Evolutionary conservation across 2,797 vertebrate species (phyloP), one percentile per base, ranked within the genome.

Genomic region (Carduelis carduelis): DNA sequence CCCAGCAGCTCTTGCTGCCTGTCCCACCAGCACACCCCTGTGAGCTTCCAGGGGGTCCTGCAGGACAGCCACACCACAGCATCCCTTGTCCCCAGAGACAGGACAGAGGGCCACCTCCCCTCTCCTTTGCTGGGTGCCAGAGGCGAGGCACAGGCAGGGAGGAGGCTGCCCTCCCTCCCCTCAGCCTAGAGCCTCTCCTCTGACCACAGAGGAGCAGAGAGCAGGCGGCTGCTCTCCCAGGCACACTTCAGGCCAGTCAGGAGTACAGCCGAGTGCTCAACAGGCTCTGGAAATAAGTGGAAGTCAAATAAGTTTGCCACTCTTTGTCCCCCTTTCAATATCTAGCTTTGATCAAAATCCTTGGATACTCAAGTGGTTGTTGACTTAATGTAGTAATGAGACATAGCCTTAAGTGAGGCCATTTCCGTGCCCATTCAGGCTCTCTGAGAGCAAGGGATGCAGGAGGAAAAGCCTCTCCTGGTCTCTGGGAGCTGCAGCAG

Each of bases 361-460:
- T 94, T 78, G 96, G 92, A 70, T 68, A 87, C 95, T 95, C 90
- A 68, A 96, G 96, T 92, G 93, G 78, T 92, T 95, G 96, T 94
- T 95, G 95, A 96, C 96, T 96, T 95, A 96, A 92, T 89, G 96
- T 80, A 90, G 92, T 92, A 94, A 96, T 87, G 92, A 95, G 95
- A 94, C 65, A 19, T 94, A 76, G 90, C 87, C 89, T 95, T 95
- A 92, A 96, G 93, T 34, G 83, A 93, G 84, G 89, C 86, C 64
- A 92, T 87, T 95, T 89, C 83, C 1, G 24, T 89, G 92, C 87
- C 86, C 93, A 64, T 88, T 95, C 94, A 95, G 89, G 71, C 87
- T 89, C 89, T 75, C 83, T 19, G 11, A 65, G 80, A 93, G 83
- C 86, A 79, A 57, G 81, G 91, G 81, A 80, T 24, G 46, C 49